Percentiles rank a stretch among this genome's conserved stretches.
phyloP scores from a whole-genome alignment of 53 echinoderm and acorn worm genomes.

The Arbacia lixula region DNA sequence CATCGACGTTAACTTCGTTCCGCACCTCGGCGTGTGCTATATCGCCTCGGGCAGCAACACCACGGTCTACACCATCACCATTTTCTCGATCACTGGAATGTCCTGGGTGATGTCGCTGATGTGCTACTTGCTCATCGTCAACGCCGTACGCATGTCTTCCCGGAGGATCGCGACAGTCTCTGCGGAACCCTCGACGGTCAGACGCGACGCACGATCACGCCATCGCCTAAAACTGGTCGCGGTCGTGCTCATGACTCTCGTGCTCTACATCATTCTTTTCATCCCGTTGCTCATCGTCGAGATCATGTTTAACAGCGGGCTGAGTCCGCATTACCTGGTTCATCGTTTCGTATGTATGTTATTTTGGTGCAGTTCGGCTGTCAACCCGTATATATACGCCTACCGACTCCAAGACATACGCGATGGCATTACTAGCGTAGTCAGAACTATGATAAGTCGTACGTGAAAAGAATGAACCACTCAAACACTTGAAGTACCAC shows the following conservation, averaged over 20 bases:
- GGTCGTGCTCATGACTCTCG: constrained; percentile 18
- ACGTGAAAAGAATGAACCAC: too few relatives aligned
- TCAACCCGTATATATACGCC: constrained; percentile 25
- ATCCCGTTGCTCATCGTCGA: constrained; percentile 18
- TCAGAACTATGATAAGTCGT: not conserved
- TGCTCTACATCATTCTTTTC: constrained; percentile 25
- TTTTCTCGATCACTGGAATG: constrained; percentile 16
- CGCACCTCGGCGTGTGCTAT: constrained; percentile 27
- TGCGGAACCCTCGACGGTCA: not conserved
- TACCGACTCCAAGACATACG: constrained; percentile 3
- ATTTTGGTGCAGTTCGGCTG: constrained; percentile 14
- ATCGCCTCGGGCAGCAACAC: not conserved
- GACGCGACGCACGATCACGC: constrained; percentile 5
- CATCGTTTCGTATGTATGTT: constrained; percentile 1
- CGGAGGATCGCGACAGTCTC: not conserved
- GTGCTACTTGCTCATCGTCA: constrained; percentile 22
- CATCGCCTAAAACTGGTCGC: constrained; percentile 4
- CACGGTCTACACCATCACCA: not conserved
- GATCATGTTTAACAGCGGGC: not conserved
- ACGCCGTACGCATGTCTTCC: constrained; percentile 12
- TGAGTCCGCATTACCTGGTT: constrained; percentile 7
- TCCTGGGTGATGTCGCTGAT: constrained; percentile 23
- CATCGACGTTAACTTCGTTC: constrained; percentile 1
- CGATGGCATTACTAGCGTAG: not conserved
- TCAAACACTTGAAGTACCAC: too few relatives aligned